Evolutionary conservation across 2,888 invertebrate species (phyloP).

Genomic region (Coenonympha glycerion): DNA sequence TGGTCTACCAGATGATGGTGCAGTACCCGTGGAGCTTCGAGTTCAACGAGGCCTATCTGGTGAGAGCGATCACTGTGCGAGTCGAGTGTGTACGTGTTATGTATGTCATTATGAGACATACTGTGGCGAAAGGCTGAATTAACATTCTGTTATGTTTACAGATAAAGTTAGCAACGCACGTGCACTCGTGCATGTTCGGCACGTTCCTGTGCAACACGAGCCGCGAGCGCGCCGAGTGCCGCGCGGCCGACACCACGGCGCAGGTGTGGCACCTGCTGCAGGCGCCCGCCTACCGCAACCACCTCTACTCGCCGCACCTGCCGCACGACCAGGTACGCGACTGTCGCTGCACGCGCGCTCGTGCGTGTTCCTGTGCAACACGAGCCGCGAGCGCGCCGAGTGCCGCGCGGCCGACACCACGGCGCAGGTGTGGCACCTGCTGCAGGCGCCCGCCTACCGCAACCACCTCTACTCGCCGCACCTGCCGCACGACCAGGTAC

Average conservation of each 20-base stretch:
- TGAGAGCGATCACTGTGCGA: constrained; percentile 72
- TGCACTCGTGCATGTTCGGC: constrained; percentile 96
- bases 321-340: no score
- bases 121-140: no score
- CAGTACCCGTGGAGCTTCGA: constrained; percentile 97
- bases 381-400: constrained; percentile 81
- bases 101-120: no score
- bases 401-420: constrained; percentile 81
- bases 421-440: constrained; percentile 92
- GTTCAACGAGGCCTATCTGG: constrained; percentile 94
- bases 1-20: constrained; percentile 91
- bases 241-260: constrained; percentile 82
- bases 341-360: neutral
- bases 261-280: constrained; percentile 93
- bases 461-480: constrained; percentile 84
- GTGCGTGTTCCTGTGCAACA: constrained; percentile 95
- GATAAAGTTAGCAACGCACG: constrained; percentile 96
- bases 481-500: constrained; percentile 44
- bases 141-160: constrained; percentile 43
- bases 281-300: constrained; percentile 87
- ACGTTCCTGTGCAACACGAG: constrained; percentile 91
- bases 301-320: constrained; percentile 80
- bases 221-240: constrained; percentile 80
- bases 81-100: no score
- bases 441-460: constrained; percentile 84